Evolutionary conservation across 1,140 invertebrate species (phyloP).

Genomic region (Lepidurus apus): DNA sequence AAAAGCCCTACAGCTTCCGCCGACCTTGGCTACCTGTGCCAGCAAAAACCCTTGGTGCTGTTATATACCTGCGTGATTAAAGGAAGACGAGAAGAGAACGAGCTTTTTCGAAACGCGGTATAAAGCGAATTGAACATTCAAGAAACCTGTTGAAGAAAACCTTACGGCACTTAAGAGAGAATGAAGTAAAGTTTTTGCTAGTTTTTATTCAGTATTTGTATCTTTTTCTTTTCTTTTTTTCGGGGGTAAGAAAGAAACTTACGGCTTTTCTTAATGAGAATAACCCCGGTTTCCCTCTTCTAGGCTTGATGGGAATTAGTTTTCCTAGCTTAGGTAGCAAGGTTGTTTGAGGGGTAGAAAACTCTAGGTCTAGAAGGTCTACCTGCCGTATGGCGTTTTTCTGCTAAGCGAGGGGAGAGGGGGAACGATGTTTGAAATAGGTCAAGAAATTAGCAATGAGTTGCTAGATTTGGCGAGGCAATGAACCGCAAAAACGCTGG

Average conservation of each 20-base stretch:
- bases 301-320: background rate
- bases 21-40: slow-evolving; percentile 12
- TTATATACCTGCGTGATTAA: slow-evolving; percentile 19
- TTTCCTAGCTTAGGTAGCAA: background rate
- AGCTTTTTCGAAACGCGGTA: background rate
- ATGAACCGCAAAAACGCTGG: background rate
- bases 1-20: slow-evolving; percentile 20
- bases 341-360: background rate
- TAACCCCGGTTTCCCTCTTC: background rate
- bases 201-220: background rate
- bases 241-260: background rate
- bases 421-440: background rate
- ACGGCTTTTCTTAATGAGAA: background rate
- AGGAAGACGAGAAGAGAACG: slow-evolving; percentile 14
- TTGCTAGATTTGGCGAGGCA: background rate
- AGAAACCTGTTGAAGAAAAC: background rate
- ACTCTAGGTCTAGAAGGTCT: background rate
- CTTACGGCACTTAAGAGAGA: background rate
- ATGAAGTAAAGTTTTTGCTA: background rate
- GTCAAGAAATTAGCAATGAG: background rate
- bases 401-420: background rate
- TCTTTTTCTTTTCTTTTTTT: background rate
- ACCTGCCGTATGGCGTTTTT: slow-evolving; percentile 17
- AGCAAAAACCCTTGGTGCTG: background rate
- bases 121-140: background rate